Evolutionary conservation across 2,888 invertebrate genomes (phyloP).

Genomic region (Rhagophthalmus giganteus): DNA sequence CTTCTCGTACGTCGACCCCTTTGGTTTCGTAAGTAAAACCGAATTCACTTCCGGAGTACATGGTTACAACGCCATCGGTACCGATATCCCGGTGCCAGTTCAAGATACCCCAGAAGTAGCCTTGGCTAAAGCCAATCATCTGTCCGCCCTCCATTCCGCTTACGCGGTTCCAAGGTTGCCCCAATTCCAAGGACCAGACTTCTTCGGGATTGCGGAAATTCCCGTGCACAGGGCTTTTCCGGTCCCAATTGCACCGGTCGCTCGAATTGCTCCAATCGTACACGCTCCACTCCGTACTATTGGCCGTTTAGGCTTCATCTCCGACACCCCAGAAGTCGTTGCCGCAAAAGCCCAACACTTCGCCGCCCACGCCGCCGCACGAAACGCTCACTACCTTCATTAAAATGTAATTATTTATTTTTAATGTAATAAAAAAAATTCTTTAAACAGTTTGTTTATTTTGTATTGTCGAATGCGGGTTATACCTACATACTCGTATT

Average conservation of each 20-base stretch:
- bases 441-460: no score
- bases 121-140: slow-evolving; percentile 35
- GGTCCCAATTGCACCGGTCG: not conserved
- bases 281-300: slow-evolving; percentile 4
- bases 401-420: no score
- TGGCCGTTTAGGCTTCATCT: slow-evolving; percentile 7
- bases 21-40: slow-evolving; percentile 32
- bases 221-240: slow-evolving; percentile 9
- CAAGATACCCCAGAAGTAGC: slow-evolving; percentile 42
- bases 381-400: no score
- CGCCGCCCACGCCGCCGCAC: slow-evolving; percentile 28
- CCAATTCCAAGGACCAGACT: slow-evolving; percentile 14
- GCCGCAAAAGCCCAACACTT: slow-evolving; percentile 35
- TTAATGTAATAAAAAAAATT: no score
- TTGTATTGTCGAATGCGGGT: no score
- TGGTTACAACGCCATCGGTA: slow-evolving; percentile 33
- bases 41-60: slow-evolving; percentile 34
- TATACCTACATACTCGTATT: no score
- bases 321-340: slow-evolving; percentile 39
- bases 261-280: slow-evolving; percentile 4
- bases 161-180: slow-evolving; percentile 10
- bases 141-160: slow-evolving; percentile 18
- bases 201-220: slow-evolving; percentile 12
- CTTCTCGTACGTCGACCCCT: slow-evolving; percentile 36
- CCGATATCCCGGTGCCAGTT: slow-evolving; percentile 36